These are phyloP conservation scores for Pimpla rufipes DNA, from an alignment of 2,888 invertebrate genomes.

Conservation along the genomic window DNA sequence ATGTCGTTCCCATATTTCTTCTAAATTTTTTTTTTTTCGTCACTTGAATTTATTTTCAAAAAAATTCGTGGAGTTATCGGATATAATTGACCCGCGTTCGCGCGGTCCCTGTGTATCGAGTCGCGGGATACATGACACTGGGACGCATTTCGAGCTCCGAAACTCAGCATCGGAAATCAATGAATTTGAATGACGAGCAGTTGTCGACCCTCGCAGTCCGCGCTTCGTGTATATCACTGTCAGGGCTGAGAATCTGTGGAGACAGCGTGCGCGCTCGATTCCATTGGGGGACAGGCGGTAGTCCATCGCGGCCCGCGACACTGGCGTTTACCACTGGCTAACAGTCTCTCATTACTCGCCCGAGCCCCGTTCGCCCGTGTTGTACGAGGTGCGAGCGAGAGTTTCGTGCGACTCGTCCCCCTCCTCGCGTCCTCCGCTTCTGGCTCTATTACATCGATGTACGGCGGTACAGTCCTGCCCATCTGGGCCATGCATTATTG, in stretches of 20 bases:
- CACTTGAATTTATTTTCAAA: not conserved
- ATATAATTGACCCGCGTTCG: not conserved
- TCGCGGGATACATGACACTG: not conserved
- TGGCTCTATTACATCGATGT: not conserved
- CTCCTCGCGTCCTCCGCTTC: not conserved
- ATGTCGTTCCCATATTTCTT: no score
- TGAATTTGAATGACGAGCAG: conserved; percentile 55
- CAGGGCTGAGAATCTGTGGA: conserved; percentile 15
- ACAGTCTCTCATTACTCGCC: conserved; percentile 38
- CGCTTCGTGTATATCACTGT: conserved; percentile 34
- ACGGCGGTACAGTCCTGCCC: not conserved
- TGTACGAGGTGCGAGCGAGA: conserved; percentile 8
- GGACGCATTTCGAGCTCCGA: not conserved
- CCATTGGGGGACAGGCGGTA: not conserved
- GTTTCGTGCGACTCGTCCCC: conserved; percentile 7
- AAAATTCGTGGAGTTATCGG: not conserved
- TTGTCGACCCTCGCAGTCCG: conserved; percentile 20
- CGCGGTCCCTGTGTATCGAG: not conserved
- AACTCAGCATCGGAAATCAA: conserved; percentile 56
- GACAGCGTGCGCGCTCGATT: conserved; percentile 9
- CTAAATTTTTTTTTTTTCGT: no score
- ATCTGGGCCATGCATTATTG: not conserved
- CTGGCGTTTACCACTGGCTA: conserved; percentile 44
- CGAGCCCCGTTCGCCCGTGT: not conserved
- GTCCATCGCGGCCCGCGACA: conserved; percentile 9